Conservation (phyloP, 2,797 vertebrate species). For the Helicolenus hilgendorfi region DNA sequence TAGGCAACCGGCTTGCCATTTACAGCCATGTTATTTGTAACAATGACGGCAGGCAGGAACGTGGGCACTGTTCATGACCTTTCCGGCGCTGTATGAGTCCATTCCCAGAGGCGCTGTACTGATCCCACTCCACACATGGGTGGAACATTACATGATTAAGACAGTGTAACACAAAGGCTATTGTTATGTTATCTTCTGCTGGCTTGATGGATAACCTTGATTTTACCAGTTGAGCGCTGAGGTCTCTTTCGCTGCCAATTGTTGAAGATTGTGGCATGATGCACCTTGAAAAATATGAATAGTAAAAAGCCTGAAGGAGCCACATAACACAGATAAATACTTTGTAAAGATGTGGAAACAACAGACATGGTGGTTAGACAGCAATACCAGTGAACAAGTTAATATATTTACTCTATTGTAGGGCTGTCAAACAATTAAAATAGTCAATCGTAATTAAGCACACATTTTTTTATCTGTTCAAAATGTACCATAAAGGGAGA, state of each 20-base stretch:
- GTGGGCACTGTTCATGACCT: slow-evolving; percentile 54
- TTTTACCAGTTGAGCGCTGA: neutral
- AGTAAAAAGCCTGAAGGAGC: neutral
- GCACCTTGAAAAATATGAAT: neutral
- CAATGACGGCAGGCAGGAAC: slow-evolving; percentile 20
- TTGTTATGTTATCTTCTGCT: neutral
- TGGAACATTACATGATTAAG: neutral
- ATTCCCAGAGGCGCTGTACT: slow-evolving; percentile 17
- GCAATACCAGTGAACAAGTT: neutral
- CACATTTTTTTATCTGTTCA: too few species aligned
- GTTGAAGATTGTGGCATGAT: neutral
- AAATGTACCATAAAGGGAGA: too few species aligned
- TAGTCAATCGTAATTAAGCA: too few species aligned
- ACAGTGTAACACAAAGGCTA: neutral
- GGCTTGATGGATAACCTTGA: neutral
- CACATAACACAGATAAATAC: neutral
- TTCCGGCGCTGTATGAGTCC: slow-evolving; percentile 41
- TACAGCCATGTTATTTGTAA: neutral
- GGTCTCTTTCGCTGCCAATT: neutral
- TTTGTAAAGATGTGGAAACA: neutral
- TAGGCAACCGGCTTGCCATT: slow-evolving; percentile 12
- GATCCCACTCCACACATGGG: slow-evolving; percentile 2
- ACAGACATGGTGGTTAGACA: neutral
- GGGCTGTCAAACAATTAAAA: too few species aligned
- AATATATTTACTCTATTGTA: neutral